These are phyloP conservation scores for Steinernema feltiae DNA, from an alignment of 1,140 invertebrate species.

Conservation along the genomic window DNA sequence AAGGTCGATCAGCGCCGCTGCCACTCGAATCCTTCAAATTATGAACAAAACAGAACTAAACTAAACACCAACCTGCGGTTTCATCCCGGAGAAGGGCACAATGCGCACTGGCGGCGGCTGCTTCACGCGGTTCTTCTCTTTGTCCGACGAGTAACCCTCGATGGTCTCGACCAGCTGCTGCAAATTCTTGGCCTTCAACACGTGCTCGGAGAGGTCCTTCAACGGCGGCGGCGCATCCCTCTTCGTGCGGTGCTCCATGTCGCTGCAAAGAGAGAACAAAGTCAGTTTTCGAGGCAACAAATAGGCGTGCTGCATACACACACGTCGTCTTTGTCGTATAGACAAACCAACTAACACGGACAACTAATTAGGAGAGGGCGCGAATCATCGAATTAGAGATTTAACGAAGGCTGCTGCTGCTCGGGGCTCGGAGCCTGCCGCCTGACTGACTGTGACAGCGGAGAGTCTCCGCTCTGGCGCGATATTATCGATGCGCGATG, in stretches of 20 bases:
- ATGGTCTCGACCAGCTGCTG: constrained; percentile 14
- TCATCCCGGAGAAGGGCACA: background rate
- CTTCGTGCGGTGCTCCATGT: constrained; percentile 6
- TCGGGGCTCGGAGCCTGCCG: too few species aligned
- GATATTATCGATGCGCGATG: constrained; percentile 8
- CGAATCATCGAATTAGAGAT: constrained; percentile 10
- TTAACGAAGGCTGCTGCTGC: too few species aligned
- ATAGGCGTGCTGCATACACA: background rate
- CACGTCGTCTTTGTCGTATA: background rate
- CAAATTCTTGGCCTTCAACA: constrained; percentile 1
- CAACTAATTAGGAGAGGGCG: constrained; percentile 1
- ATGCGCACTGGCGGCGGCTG: constrained; percentile 8
- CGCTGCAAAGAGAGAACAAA: background rate
- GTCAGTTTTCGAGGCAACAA: background rate
- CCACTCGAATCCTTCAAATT: background rate
- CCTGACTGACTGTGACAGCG: background rate
- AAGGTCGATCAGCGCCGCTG: background rate
- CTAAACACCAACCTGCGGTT: constrained; percentile 7
- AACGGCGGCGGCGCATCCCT: background rate
- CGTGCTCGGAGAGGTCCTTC: constrained; percentile 8
- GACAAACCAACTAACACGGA: background rate
- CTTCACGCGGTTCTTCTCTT: background rate
- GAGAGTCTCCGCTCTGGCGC: background rate
- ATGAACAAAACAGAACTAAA: background rate
- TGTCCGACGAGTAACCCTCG: background rate